Conservation (phyloP, 1,140 invertebrate species). For the Drosophila malerkotliana region DNA sequence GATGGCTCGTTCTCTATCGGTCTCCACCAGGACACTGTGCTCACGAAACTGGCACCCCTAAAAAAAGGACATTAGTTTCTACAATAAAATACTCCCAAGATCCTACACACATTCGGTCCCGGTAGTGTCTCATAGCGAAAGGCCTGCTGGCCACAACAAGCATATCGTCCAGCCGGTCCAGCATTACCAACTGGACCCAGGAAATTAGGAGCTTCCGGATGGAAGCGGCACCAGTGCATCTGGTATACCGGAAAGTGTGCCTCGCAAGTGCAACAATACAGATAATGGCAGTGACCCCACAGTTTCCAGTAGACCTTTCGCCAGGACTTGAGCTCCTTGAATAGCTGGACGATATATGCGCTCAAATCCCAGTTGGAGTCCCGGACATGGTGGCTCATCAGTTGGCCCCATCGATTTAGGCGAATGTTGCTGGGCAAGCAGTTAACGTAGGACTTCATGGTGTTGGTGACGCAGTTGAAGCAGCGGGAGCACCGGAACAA, state of each 20-base stretch:
- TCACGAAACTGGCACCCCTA: constrained; percentile 83
- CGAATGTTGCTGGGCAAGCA: constrained; percentile 88
- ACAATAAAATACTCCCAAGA: background rate
- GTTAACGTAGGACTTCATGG: constrained; percentile 88
- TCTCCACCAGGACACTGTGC: constrained; percentile 80
- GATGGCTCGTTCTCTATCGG: constrained; percentile 79
- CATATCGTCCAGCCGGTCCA: constrained; percentile 89
- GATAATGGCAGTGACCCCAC: constrained; percentile 94
- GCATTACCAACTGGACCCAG: constrained; percentile 87
- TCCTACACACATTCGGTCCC: constrained; percentile 82
- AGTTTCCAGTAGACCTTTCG: constrained; percentile 95
- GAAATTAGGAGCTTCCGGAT: constrained; percentile 90
- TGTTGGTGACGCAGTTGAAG: constrained; percentile 85
- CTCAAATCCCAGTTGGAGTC: constrained; percentile 93
- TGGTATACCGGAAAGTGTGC: constrained; percentile 90
- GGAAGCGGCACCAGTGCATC: constrained; percentile 92
- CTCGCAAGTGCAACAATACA: constrained; percentile 90
- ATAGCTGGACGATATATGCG: constrained; percentile 90
- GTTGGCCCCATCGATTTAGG: constrained; percentile 88
- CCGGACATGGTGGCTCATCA: constrained; percentile 88
- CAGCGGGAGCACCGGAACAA: constrained; percentile 88
- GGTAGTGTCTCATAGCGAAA: constrained; percentile 90
- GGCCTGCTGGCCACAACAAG: constrained; percentile 93
- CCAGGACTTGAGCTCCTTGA: constrained; percentile 92
- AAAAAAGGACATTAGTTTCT: background rate